Evolutionary conservation across 2,113 vertebrate genomes (phyloP), one percentile per base, ranked within the genome.

Genomic region (Glaucidium brasilianum): DNA sequence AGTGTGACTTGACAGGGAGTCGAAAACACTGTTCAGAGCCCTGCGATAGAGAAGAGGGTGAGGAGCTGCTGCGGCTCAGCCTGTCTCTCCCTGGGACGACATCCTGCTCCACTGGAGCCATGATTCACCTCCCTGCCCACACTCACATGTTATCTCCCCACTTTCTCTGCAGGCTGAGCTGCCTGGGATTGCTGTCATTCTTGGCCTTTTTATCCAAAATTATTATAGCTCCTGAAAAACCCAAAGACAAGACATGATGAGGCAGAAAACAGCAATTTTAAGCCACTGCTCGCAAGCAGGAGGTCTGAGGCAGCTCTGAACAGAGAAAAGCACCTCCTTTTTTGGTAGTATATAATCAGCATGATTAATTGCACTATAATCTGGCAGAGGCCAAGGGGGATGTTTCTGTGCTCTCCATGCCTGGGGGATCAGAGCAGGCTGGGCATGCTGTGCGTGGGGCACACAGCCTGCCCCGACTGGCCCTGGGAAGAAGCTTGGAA

Each of bases 301-400:
- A 94, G 66, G 62, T 92, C 62, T 69, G 88, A 85, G 90, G 95
- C 92, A 90, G 60, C 90, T 93, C 92, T 80, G 87, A 90, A 87
- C 27, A 35, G 93, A 91, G 81, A 95, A 81, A 96, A 96, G 88
- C 62, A 97, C 95, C 88, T 89, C 98, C 98, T 98, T 98, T 97
- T 98, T 97, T 98, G 98, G 98, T 97, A 94, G 95, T 68, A 85
- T 37, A 83, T 97, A 97, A 98, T 97, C 96, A 94, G 80, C 1
- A 0, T 91, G 96, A 97, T 97, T 97, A 97, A 97, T 97, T 97
- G 95, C 80, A 79, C 76, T 86, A 79, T 92, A 96, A 95, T 95
- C 95, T 97, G 96, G 71, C 82, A 92, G 90, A 37, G 96, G 85
- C 91, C 64, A 35, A 43, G 80, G 76, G 90, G 72, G 74, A 85